Evolutionary conservation across 2,113 vertebrate species (phyloP), one percentile per base, ranked within the genome.

Genomic region (Thalassarche chlororhynchos): DNA sequence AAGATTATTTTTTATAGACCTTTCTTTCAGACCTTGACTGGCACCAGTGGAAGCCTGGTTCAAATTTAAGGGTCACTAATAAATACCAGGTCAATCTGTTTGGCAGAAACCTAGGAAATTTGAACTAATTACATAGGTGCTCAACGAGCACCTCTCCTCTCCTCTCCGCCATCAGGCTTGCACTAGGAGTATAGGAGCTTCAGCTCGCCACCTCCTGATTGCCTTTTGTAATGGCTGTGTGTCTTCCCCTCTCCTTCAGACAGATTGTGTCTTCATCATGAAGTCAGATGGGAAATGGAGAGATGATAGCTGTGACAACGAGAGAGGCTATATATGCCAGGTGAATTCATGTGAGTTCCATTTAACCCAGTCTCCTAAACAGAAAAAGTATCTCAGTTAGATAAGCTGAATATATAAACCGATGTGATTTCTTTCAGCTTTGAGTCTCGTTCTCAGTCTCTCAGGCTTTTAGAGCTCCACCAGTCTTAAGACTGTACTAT

Each of bases 291-390:
- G 99, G 57, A 38, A 84, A 29, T 99, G 99, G 99, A 99, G 96
- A 89, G 98, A 99, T 34, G 98, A 98, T 6, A 93, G 96, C 54
- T 99, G 99, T 96, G 97, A 97, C 75, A 81, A 90, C 0, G 29
- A 68, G 13, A 94, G 83, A 97, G 96, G 98, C 32, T 99, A 98
- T 49, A 96, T 99, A 96, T 99, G 99, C 93, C 99, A 99, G 96
- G 98, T 95, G 96, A 98, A 98, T 66, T 61, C 97, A 87, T n/a
- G 99, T 99, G 94, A 98, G 96, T 91, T 85, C 60, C 60, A n/a
- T 58, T 83, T n/a, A 9, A 76, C 8, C 7, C 61, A 24, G 26
- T 14, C 52, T 90, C 58, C 51, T 70, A 69, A 62, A 57, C 2
- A 52, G 71, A 68, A 71, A 21, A 66, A 52, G 5, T 40, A 25